These are phyloP conservation scores for Sceloporus tristichus DNA, from an alignment of 2,113 vertebrate species.

Conservation along the genomic window DNA sequence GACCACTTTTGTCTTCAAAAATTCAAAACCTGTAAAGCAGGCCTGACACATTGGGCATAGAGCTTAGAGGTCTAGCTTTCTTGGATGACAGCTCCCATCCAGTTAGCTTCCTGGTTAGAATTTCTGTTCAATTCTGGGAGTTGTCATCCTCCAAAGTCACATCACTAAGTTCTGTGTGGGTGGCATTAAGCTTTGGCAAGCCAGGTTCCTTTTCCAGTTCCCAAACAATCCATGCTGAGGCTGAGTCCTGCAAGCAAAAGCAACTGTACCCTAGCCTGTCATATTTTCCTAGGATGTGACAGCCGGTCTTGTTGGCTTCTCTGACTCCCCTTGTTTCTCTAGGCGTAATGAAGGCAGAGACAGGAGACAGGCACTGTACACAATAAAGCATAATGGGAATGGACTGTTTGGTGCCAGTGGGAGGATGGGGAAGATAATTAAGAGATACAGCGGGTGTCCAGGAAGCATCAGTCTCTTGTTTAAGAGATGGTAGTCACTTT, in stretches of 20 bases:
- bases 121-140: no score
- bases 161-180: no score
- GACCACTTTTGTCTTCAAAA: neutral
- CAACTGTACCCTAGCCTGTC: neutral
- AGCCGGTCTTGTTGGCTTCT: accelerated
- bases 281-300: neutral
- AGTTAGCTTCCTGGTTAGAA: no score
- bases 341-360: neutral
- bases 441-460: neutral
- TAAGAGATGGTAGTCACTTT: neutral
- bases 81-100: no score
- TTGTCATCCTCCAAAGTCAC: no score
- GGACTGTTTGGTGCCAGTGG: neutral
- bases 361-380: neutral
- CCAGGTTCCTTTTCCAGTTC: neutral
- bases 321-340: neutral
- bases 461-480: accelerated
- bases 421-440: neutral
- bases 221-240: neutral
- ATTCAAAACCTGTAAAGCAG: neutral
- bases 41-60: no score
- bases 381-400: neutral
- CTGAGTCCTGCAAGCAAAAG: neutral
- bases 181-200: neutral
- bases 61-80: no score